These are phyloP conservation scores for Nixonia krombeini DNA, from an alignment of 1,140 invertebrate species.

Conservation along the genomic window DNA sequence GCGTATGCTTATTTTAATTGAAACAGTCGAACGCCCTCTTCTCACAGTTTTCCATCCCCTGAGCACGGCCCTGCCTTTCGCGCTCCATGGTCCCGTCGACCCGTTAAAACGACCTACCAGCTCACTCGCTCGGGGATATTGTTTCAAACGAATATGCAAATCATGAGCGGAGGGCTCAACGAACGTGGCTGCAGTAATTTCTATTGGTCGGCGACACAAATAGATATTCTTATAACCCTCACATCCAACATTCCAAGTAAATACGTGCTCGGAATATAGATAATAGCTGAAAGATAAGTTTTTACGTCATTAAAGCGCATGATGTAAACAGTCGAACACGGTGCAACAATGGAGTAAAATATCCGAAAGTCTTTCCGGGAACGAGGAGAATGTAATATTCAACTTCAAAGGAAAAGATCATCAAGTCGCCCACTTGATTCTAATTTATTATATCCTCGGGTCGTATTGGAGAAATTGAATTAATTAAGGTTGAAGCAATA, in stretches of 20 bases:
- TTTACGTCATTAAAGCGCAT: too few species aligned
- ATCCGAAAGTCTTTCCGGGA: neutral
- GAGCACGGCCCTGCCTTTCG: conserved; percentile 14
- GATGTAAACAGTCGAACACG: neutral
- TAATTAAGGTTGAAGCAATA: conserved; percentile 57
- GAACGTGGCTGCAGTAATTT: conserved; percentile 63
- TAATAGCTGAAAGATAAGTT: conserved; percentile 21
- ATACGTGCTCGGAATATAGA: conserved; percentile 58
- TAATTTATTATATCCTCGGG: conserved; percentile 45
- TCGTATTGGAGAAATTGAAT: conserved; percentile 60
- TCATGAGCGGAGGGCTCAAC: conserved; percentile 59
- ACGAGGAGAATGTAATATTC: conserved; percentile 38
- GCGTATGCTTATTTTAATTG: conserved; percentile 72
- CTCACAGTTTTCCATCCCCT: conserved; percentile 47
- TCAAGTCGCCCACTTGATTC: conserved; percentile 25
- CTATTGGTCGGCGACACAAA: conserved; percentile 61
- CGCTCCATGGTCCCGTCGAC: conserved; percentile 51
- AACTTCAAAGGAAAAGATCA: conserved; percentile 33
- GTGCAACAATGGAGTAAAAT: neutral
- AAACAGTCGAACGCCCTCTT: conserved; percentile 63
- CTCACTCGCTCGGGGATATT: conserved; percentile 63
- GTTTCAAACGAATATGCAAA: conserved; percentile 73
- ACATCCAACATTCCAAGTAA: conserved; percentile 54
- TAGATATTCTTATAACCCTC: conserved; percentile 63
- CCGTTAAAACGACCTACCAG: conserved; percentile 62